Evolutionary conservation across 2,888 invertebrate genomes (phyloP), one percentile per base, ranked within the genome.

Genomic region (Euclidia mi): DNA sequence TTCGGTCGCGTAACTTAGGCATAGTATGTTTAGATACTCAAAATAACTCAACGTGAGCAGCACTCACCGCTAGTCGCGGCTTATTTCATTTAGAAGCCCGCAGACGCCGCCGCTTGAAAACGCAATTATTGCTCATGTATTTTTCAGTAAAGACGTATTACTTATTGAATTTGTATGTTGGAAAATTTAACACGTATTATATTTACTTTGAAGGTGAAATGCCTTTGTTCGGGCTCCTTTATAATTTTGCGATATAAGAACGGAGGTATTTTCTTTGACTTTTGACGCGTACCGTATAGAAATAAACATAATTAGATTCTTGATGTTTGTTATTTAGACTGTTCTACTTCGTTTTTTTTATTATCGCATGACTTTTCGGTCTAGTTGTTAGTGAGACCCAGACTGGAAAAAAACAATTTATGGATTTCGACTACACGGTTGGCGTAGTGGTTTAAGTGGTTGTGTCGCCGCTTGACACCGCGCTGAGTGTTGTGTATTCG

Each of bases 41-140:
- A 17, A 25, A 53, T 41, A 51, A 32, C 60, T 56, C 40, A 40
- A 45, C 47, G 48, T 31, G 56, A 37, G 46, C 48, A 40, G 41
- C 45, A 56, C 59, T 70, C 49, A 59, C 28, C 47, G 34, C 31
- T 20, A 49, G 28, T n/a, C 37, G 49, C 17, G 56, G 57, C 43
- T 65, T 69, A 65, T 60, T 62, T 55, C 75, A 73, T 76, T 55
- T 75, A n/a, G 17, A 64, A 40, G 48, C 45, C 14, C 45, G 12
- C 34, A 35, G 61, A 63, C 46, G 44, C 51, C 42, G 56, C 35
- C 55, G 50, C 63, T 59, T 44, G 68, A 52, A 65, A 73, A 72
- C 56, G 46, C 52, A 76, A 75, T 73, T 73, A 75, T 62, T 51
- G 57, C 56, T 75, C 66, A 66, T 73, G 69, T 73, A 76, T 73